These are phyloP conservation scores for Neoitamus cyanurus DNA, from an alignment of 2,888 invertebrate species.

Conservation along the genomic window DNA sequence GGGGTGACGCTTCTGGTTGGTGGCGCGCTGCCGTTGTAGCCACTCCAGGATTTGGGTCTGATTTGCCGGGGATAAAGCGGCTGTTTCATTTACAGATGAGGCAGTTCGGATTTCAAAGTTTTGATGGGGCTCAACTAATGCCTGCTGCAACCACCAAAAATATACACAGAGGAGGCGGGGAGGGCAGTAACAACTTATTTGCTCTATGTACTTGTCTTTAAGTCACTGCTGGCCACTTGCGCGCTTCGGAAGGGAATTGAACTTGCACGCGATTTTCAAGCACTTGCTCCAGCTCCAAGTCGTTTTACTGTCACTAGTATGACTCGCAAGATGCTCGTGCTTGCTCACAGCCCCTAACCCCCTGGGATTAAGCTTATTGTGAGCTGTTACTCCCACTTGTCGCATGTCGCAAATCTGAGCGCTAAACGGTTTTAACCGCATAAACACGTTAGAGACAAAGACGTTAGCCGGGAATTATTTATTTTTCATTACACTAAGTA, in stretches of 20 bases:
- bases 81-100: not conserved
- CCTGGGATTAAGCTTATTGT: not conserved
- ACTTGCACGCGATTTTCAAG: not conserved
- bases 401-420: not conserved
- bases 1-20: not conserved
- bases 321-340: not conserved
- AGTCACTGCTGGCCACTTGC: not conserved
- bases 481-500: slow-evolving; percentile 40
- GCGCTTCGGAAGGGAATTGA: not conserved
- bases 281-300: not conserved
- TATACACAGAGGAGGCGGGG: not conserved
- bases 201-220: not conserved
- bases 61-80: not conserved
- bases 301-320: not conserved
- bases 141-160: not conserved
- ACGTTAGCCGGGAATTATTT: slow-evolving; percentile 29
- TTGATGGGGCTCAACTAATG: not conserved
- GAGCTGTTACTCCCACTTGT: not conserved
- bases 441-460: not conserved
- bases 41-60: not conserved
- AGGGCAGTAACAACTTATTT: no score
- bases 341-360: not conserved
- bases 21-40: not conserved
- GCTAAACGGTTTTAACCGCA: not conserved
- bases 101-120: not conserved